Base-by-base conservation (phyloP, 2,888 invertebrate genomes). In the Neria commutata region DNA sequence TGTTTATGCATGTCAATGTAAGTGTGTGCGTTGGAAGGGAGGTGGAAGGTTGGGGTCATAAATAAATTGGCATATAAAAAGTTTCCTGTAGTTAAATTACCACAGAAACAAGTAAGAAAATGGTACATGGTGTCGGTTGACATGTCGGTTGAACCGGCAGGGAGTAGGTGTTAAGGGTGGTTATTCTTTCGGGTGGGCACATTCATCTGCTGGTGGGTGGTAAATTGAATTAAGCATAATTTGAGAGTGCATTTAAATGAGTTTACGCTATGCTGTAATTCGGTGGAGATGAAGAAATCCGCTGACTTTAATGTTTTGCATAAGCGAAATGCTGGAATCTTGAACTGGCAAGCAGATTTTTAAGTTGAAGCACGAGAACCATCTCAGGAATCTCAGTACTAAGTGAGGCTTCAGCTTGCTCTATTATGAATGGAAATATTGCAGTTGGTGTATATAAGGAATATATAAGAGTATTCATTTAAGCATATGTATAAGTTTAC, bases 21-120 rank as follows among this genome's bases (percentile, higher is more conserved):
- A n/a, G 4, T 37, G 19, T 6, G 17, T 42, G 42, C 21, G 3
- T 19, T 19, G 42, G 42, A 5, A 19, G 17, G 21, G 19, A 21
- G 19, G 4, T 3, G 42, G n/a, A n/a, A n/a, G n/a, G n/a, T n/a
- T n/a, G 23, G 46, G 59, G 70, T 71, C 70, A 72, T 72, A 72
- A 72, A 72, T 72, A 72, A 72, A 72, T 72, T 72, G 69, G 67
- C 62, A 67, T 67, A 72, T 67, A 72, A 73, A 72, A 71, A 63
- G 67, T 65, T 65, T 66, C 65, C 65, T 64, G 65, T 65, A 53
- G 64, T 56, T 47, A 23, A 33, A 29, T 34, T 21, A 16, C 2
- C 4, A 1, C 10, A 5, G 49, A 33, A 16, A 19, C 49, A 49
- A 19, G 21, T 26, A n/a, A n/a, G 33, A 19, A 10, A 19, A 19